Conservation (phyloP, 1,140 invertebrate species). For the Agrypnia vestita region DNA sequence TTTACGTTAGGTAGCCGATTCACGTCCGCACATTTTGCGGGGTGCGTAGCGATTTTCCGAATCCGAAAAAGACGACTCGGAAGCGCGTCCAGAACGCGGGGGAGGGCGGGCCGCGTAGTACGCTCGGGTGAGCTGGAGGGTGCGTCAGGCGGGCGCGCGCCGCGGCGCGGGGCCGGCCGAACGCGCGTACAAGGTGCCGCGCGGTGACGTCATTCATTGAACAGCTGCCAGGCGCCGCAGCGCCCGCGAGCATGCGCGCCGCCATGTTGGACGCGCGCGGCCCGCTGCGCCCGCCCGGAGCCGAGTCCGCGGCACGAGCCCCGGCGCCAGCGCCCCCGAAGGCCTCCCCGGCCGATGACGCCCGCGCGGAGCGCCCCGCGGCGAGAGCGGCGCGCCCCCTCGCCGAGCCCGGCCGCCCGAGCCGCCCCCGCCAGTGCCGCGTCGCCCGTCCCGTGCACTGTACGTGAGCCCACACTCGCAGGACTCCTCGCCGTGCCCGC, state of each 20-base stretch:
- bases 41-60: too few relatives aligned
- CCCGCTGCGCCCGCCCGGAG: background rate
- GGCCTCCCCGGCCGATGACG: background rate
- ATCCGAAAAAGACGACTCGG: too few relatives aligned
- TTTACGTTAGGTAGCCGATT: too few relatives aligned
- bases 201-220: constrained; percentile 48
- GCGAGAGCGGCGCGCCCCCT: background rate
- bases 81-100: too few relatives aligned
- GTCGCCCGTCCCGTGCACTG: background rate
- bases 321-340: background rate
- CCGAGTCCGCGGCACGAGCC: background rate
- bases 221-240: constrained; percentile 49
- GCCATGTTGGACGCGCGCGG: constrained; percentile 40
- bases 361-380: constrained; percentile 1
- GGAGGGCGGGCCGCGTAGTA: background rate
- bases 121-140: constrained; percentile 28
- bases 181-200: constrained; percentile 7
- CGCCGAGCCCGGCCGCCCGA: background rate
- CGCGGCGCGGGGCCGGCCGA: background rate
- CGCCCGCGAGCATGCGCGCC: constrained; percentile 42
- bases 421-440: background rate
- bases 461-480: background rate
- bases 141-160: background rate
- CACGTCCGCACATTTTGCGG: too few relatives aligned
- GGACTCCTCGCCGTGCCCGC: background rate